Conservation (phyloP, 2,888 invertebrate genomes). For the Iphiclides podalirius region DNA sequence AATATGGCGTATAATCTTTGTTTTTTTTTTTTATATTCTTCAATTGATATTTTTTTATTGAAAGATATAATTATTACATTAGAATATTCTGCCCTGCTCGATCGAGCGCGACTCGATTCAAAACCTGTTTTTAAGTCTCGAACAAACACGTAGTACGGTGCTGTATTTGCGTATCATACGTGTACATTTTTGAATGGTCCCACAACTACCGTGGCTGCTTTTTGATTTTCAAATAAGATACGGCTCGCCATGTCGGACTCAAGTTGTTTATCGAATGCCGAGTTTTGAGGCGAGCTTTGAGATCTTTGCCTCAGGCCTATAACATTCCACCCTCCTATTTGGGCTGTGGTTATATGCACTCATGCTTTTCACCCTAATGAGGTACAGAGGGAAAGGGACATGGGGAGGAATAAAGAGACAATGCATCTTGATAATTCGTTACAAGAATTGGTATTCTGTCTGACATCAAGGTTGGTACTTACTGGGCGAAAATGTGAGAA, state of each 20-base stretch:
- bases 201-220: constrained; percentile 39
- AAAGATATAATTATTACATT: too few relatives aligned
- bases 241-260: constrained; percentile 41
- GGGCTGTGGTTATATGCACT: constrained; percentile 6
- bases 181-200: constrained; percentile 47
- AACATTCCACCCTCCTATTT: constrained; percentile 28
- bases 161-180: constrained; percentile 37
- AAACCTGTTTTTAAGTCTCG: constrained; percentile 26
- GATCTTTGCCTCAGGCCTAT: constrained; percentile 23
- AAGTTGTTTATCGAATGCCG: constrained; percentile 37
- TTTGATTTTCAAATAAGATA: constrained; percentile 67
- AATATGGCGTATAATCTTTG: too few relatives aligned
- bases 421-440: too few relatives aligned
- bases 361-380: not conserved
- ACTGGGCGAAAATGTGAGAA: too few relatives aligned
- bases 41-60: too few relatives aligned
- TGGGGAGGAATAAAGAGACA: too few relatives aligned
- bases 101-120: too few relatives aligned
- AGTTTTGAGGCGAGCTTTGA: constrained; percentile 27
- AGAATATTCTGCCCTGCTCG: too few relatives aligned
- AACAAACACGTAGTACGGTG: constrained; percentile 35
- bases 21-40: too few relatives aligned
- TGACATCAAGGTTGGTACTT: too few relatives aligned
- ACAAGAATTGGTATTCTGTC: too few relatives aligned
- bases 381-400: too few relatives aligned